Percentiles rank a stretch among this genome's conserved stretches.
Evolutionary conservation across 2,113 vertebrate genomes (phyloP).

Genomic region (Pogonocichla stellata): DNA sequence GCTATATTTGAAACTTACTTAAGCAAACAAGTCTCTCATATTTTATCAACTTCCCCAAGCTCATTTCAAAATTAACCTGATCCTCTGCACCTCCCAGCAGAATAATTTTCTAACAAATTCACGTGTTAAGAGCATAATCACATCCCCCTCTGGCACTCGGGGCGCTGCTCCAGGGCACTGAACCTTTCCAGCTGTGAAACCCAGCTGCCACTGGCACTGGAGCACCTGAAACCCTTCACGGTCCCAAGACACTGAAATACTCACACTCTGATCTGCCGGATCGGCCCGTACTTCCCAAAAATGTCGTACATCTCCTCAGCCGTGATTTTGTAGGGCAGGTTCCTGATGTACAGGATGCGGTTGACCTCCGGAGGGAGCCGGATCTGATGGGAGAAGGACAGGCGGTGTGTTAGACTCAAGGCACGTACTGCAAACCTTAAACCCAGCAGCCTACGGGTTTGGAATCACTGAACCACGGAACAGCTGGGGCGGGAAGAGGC

Average conservation of each 20-base stretch:
- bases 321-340: constrained; percentile 97
- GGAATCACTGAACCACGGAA: no score
- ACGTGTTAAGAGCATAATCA: accelerated
- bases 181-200: not conserved
- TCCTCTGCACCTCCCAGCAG: not conserved
- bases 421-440: not conserved
- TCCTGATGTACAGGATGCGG: constrained; percentile 94
- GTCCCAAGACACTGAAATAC: constrained; percentile 28
- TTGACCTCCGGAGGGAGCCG: constrained; percentile 97
- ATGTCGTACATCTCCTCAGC: constrained; percentile 99
- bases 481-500: accelerated
- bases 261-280: constrained; percentile 98
- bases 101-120: not conserved
- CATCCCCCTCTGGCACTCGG: no score
- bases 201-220: not conserved
- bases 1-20: not conserved
- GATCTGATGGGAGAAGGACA: constrained; percentile 77
- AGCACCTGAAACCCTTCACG: accelerated
- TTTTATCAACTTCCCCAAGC: not conserved
- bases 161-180: accelerated
- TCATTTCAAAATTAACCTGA: not conserved
- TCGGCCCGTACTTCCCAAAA: constrained; percentile 98
- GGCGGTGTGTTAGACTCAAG: accelerated
- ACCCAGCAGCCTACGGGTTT: accelerated
- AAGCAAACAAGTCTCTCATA: accelerated